A percentile compares a stretch with the other conserved stretches of the same genome.
Conservation (phyloP, 2,888 invertebrate genomes). For the Xestobium rufovillosum region DNA sequence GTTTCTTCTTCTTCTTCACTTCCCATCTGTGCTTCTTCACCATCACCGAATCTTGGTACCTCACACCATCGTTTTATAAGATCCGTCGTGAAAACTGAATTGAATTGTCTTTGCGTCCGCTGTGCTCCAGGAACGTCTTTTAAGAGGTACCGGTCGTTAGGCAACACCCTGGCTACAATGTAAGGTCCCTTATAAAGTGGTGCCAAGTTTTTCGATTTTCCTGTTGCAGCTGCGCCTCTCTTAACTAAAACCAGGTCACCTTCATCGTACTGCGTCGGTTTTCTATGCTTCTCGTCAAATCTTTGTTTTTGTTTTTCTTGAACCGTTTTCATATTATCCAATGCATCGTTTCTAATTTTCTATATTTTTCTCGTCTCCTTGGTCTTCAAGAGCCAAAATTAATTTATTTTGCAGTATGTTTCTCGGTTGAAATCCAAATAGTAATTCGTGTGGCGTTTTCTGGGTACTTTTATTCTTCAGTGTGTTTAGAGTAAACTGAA, state of each 20-base stretch:
- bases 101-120: conserved; percentile 9
- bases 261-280: conserved; percentile 6
- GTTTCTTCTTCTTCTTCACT: too few species aligned
- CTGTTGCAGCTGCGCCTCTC: conserved; percentile 7
- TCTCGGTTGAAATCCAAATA: conserved; percentile 23
- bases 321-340: not conserved
- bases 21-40: too few species aligned
- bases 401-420: conserved; percentile 10
- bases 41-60: not conserved
- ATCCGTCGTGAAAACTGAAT: conserved; percentile 10
- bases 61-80: conserved; percentile 13
- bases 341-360: too few species aligned
- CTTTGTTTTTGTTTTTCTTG: conserved; percentile 6
- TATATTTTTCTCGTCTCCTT: too few species aligned
- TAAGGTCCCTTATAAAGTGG: conserved; percentile 11
- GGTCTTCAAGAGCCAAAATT: conserved; percentile 8
- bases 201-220: conserved; percentile 8
- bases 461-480: conserved; percentile 25
- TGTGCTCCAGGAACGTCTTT: conserved; percentile 12
- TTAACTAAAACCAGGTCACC: conserved; percentile 8
- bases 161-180: conserved; percentile 5
- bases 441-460: conserved; percentile 21
- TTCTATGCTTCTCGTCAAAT: conserved; percentile 7
- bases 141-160: conserved; percentile 12
- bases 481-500: conserved; percentile 17